Percentiles rank a stretch among this genome's conserved stretches.
Conservation (phyloP, 2,113 vertebrate genomes). For the Ancistrus triradiatus region DNA sequence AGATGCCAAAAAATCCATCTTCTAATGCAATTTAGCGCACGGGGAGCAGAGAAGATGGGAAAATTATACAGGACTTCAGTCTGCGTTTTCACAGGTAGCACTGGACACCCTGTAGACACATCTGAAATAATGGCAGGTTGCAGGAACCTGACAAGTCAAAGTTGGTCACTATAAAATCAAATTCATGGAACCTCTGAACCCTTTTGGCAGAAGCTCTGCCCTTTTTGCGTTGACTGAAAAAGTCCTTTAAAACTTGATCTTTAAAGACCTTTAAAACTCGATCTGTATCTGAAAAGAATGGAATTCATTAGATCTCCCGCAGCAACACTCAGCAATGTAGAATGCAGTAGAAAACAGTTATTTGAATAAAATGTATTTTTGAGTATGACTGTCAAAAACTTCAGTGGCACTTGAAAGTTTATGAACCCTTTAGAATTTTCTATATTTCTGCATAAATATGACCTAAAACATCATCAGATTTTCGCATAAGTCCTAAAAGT, state of each 20-base stretch:
- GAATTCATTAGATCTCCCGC: background rate
- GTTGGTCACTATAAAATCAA: conserved; percentile 67
- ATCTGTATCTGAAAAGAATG: background rate
- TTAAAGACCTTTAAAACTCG: conserved; percentile 27
- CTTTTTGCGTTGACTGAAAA: conserved; percentile 54
- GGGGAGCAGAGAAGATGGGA: conserved; percentile 65
- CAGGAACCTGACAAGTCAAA: conserved; percentile 69
- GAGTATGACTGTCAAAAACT: too few species aligned
- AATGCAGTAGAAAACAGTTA: background rate
- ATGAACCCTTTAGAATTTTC: too few species aligned
- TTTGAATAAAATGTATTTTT: too few species aligned
- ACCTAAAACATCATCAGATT: too few species aligned
- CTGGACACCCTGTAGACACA: conserved; percentile 52
- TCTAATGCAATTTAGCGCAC: conserved; percentile 67
- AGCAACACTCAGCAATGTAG: background rate
- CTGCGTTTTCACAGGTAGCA: conserved; percentile 69
- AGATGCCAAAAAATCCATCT: conserved; percentile 67
- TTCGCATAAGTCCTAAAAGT: too few species aligned
- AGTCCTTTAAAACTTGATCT: conserved; percentile 29
- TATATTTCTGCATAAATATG: too few species aligned
- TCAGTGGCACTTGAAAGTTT: too few species aligned
- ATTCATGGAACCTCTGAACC: conserved; percentile 59
- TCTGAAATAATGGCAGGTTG: conserved; percentile 70
- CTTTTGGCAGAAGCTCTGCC: conserved; percentile 50
- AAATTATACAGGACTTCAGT: conserved; percentile 67